A percentile compares a stretch with the other conserved stretches of the same genome.
Evolutionary conservation across 2,888 invertebrate species (phyloP).

Genomic region (Rhagonycha lutea): DNA sequence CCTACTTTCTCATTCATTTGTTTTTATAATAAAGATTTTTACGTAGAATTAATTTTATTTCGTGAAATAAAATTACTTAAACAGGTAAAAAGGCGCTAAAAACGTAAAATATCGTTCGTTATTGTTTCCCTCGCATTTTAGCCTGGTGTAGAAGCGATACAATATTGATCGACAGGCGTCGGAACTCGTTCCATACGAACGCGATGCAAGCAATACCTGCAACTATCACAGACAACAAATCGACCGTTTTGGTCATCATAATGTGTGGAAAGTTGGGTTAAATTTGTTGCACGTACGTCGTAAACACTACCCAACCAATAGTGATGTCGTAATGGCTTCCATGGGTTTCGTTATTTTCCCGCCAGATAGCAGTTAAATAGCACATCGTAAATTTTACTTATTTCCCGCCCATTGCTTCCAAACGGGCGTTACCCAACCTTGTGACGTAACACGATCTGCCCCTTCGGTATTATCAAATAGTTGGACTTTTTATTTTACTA

Average conservation of each 20-base stretch:
- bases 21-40: background rate
- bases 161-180: background rate
- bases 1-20: background rate
- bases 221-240: constrained; percentile 56
- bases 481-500: constrained; percentile 24
- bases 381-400: constrained; percentile 58
- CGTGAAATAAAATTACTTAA: background rate
- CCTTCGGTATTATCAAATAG: constrained; percentile 38
- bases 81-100: background rate
- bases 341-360: constrained; percentile 57
- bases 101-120: background rate
- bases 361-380: constrained; percentile 63
- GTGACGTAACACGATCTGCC: constrained; percentile 54
- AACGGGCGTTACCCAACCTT: constrained; percentile 59
- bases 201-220: constrained; percentile 26
- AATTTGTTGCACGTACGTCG: constrained; percentile 38
- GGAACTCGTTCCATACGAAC: background rate
- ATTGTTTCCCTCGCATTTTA: background rate
- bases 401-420: constrained; percentile 64
- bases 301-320: constrained; percentile 57
- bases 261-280: constrained; percentile 12
- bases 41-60: background rate
- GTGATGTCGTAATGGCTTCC: constrained; percentile 65
- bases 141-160: background rate
- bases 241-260: constrained; percentile 26